Conservation (phyloP, 1,140 invertebrate species). For the Littorina saxatilis region DNA sequence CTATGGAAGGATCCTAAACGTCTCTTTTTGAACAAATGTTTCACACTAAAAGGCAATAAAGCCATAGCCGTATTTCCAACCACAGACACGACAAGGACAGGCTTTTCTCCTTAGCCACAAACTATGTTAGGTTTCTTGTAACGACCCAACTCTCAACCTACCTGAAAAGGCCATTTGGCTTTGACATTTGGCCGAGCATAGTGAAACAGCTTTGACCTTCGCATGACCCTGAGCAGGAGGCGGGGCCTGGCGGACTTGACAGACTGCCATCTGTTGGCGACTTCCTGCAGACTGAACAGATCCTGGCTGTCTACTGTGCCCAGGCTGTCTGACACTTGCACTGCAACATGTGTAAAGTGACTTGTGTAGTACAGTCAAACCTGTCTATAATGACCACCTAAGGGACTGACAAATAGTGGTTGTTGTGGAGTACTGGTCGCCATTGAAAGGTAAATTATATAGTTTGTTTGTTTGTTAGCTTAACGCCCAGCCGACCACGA, state of each 20-base stretch:
- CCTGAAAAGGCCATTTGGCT: conserved; percentile 62
- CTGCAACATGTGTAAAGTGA: not conserved
- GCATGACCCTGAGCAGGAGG: conserved; percentile 51
- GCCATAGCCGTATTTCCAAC: not conserved
- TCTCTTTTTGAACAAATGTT: not conserved
- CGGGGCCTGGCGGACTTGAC: conserved; percentile 39
- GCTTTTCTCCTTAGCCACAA: no score
- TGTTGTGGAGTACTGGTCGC: not conserved
- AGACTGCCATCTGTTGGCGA: conserved; percentile 45
- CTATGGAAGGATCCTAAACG: not conserved
- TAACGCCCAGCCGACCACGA: no score
- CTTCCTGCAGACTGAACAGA: conserved; percentile 48
- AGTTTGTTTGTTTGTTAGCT: no score
- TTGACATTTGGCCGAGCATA: conserved; percentile 51
- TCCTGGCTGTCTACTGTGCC: conserved; percentile 24
- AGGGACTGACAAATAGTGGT: not conserved
- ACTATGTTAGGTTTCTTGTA: not conserved
- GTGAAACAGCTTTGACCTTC: conserved; percentile 53
- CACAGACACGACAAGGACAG: not conserved
- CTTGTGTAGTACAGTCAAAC: not conserved
- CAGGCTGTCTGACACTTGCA: not conserved
- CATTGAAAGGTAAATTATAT: not conserved
- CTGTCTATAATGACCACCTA: not conserved
- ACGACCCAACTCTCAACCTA: conserved; percentile 3
- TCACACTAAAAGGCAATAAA: not conserved